Evolutionary conservation across 2,797 vertebrate species (phyloP).

Genomic region (Anomalospiza imberbis): DNA sequence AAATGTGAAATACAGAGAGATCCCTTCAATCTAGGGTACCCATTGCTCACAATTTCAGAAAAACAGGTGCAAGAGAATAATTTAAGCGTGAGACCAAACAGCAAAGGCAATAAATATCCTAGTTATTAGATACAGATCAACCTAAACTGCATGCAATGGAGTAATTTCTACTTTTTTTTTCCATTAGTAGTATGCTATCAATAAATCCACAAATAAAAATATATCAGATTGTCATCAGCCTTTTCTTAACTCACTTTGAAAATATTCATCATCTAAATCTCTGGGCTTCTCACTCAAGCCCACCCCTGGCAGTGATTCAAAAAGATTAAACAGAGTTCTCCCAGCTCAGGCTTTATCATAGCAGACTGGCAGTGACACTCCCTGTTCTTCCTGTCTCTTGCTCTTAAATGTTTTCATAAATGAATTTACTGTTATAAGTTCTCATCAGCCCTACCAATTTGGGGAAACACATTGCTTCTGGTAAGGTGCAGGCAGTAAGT

Average conservation of each 20-base stretch:
- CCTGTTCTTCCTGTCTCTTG: neutral
- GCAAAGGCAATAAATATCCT: neutral
- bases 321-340: neutral
- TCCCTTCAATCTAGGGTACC: neutral
- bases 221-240: neutral
- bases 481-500: neutral
- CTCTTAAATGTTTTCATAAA: neutral
- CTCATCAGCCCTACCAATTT: neutral
- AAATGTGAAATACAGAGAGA: neutral
- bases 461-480: neutral
- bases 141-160: neutral
- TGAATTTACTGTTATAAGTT: neutral
- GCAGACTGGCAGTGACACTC: neutral
- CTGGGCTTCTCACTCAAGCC: neutral
- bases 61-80: neutral
- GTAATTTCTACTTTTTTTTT: neutral
- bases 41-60: neutral
- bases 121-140: neutral
- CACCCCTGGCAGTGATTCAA: neutral
- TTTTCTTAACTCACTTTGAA: neutral
- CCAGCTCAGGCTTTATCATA: neutral
- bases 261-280: slow-evolving; percentile 12
- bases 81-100: neutral
- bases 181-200: neutral
- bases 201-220: slow-evolving; percentile 1